Evolutionary conservation across 1,140 invertebrate species (phyloP), one percentile per base, ranked within the genome.

Genomic region (Danaus melanippus): DNA sequence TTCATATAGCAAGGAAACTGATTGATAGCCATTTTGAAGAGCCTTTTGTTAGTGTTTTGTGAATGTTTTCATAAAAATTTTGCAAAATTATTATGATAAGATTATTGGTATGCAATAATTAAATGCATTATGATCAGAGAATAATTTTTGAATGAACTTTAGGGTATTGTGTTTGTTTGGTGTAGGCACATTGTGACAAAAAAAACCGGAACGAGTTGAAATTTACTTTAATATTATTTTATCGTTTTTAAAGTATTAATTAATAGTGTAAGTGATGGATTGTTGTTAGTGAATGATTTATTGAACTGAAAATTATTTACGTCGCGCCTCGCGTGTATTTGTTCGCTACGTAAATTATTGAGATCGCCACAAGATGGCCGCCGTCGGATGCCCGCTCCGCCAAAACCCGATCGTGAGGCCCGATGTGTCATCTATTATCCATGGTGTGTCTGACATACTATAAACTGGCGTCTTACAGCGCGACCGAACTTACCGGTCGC

Each of bases 31-130:
- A 86, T 86, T 86, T 86, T 86, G 84, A 83, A 79, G 79, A 84
- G 77, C 79, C 79, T 86, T 86, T 86, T 86, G 84, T 86, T 86
- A 79, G 84, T 86, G 84, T 86, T 86, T 86, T 86, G 77, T 85
- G 80, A 81, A 86, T 86, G 84, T 86, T 86, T 86, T 85, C 74
- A 77, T 74, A 63, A 64, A 77, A 75, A 74, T 76, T 79, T 76
- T 74, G 59, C 56, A 62, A 66, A 71, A 75, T 60, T 76, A 70
- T 57, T 72, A 69, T 70, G 50, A 66, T 68, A 71, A 60, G 55
- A 76, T 58, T 66, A 63, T 62, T 66, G 58, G 64, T 66, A 66
- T 64, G 54, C 60, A 67, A 53, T 59, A 58, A 59, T 60, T 50
- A 52, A 67, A 65, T 64, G 41, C 47, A 67, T 64, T 65, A 55